Evolutionary conservation across 1,140 invertebrate genomes (phyloP), one percentile per base, ranked within the genome.

Genomic region (Brachionus plicatilis): DNA sequence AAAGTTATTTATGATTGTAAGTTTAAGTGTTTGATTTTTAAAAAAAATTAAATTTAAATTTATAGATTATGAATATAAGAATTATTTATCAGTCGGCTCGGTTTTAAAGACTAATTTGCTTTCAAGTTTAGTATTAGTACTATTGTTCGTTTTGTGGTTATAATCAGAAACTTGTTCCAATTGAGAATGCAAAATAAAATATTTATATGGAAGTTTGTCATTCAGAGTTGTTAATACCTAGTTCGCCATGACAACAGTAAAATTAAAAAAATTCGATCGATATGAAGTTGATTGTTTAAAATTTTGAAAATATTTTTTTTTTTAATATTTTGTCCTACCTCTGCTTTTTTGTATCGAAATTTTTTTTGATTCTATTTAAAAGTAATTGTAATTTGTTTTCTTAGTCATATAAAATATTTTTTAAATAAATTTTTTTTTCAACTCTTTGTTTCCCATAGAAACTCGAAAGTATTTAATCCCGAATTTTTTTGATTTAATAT

Each of bases 1-100:
- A 82, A 82, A 65, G 79, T 82, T 65, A 45, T 82, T 65, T 82
- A 82, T 37, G 79, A 82, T 47, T 82, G 79, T 82, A 82, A 66
- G 79, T 80, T 56, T 43, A 24, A 1, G 29, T 66, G 60, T 47
- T 24, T 82, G n/a, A 66, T 37, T 65, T 11, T 12, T 33, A 45
- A 65, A 80, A 17, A 24, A 20, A 14, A 11, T n/a, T 27, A 27
- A 60, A 65, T 27, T 24, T 65, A 43, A 41, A 27, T 65, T 82
- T 56, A 2, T 65, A 82, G 79, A 65, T 65, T 82, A 33, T 68
- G 79, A 82, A 41, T 82, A 82, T 33, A 82, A 82, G n/a, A 82
- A 82, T 20, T 68, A 76, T 50, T 29, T 76, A n/a, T 50, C 72
- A 47, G 8, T 17, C 9, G 27, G 8, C 33, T 41, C 70, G 17